Base-by-base conservation (phyloP, 2,888 invertebrate species). In the Luperina nickerlii region DNA sequence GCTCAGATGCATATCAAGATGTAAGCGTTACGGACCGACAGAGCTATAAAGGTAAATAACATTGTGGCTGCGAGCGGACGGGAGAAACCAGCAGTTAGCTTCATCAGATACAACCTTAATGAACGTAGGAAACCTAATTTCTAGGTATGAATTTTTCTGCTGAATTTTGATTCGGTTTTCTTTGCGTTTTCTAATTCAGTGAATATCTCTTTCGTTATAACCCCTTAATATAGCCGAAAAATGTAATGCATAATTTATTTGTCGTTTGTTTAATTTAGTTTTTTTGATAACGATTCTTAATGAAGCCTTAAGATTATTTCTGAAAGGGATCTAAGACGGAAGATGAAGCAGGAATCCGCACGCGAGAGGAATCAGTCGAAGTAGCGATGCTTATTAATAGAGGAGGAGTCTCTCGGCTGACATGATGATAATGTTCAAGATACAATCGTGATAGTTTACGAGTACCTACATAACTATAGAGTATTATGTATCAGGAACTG, bases 1-100 rank as follows among this genome's bases (percentile, higher is more conserved):
- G 86, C 86, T 85, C 89, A 89, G 88, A 89, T 90, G 88, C 89
- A 90, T 90, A 87, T 90, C 87, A 85, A 86, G 82, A 88, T 88
- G 72, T 85, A 81, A 82, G 71, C 78, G 51, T 74, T 75, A 76
- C 77, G 67, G 32, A 20, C 71, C 75, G 63, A 60, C 63, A 65
- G 45, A 73, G 78, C 71, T 32, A 81, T 85, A 69, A 87, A 87
- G 77, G 80, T 73, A 79, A 83, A 87, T 77, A 71, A 70, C 73
- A 65, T 70, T 83, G 69, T 77, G 81, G 18, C 48, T 27, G 62
- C 42, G 69, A n/a, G 62, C 67, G 18, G 48, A 70, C 71, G 32
- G 32, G 32, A 57, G 71, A 70, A 75, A 76, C 42, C 18, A 32
- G 72, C 72, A 48, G 66, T 72, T 79, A 74, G 38, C 63, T 82